Conservation (phyloP, 2,888 invertebrate species). For the Micropterix aruncella region DNA sequence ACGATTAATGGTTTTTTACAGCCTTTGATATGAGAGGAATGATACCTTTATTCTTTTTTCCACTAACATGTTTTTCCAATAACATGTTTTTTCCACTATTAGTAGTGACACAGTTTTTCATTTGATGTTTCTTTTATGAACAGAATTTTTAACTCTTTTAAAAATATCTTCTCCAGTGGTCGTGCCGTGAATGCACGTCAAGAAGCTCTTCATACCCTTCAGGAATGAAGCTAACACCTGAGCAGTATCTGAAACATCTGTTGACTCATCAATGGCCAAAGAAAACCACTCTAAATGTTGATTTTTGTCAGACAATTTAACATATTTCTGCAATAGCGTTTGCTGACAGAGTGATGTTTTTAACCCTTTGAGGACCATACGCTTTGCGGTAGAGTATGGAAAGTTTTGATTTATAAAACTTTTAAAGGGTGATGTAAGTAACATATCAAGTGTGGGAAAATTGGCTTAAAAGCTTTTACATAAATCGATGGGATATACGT, state of each 20-base stretch:
- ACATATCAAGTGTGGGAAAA: no score
- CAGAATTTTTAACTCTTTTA: not conserved
- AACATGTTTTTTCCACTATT: no score
- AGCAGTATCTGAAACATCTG: slow-evolving; percentile 8
- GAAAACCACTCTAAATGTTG: slow-evolving; percentile 8
- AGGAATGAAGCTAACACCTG: slow-evolving; percentile 7
- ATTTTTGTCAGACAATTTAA: slow-evolving; percentile 8
- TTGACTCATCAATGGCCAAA: slow-evolving; percentile 9
- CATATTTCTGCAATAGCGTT: slow-evolving; percentile 6
- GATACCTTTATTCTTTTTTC: no score
- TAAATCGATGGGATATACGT: no score
- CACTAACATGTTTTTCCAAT: no score
- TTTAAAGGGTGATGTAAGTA: no score
- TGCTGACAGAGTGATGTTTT: slow-evolving; percentile 6
- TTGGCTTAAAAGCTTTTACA: no score
- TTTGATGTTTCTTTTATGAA: slow-evolving; percentile 2
- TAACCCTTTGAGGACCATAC: slow-evolving; percentile 6
- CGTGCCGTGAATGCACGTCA: slow-evolving; percentile 4
- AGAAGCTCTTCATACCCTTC: slow-evolving; percentile 6
- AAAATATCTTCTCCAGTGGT: slow-evolving; percentile 2
- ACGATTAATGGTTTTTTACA: no score
- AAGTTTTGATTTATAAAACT: no score
- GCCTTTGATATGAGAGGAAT: no score
- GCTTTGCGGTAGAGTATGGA: no score
- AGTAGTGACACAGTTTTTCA: slow-evolving; percentile 6